Percentiles rank a stretch among this genome's conserved stretches.
Conservation (phyloP, 2,113 vertebrate genomes). For the Procavia capensis region DNA sequence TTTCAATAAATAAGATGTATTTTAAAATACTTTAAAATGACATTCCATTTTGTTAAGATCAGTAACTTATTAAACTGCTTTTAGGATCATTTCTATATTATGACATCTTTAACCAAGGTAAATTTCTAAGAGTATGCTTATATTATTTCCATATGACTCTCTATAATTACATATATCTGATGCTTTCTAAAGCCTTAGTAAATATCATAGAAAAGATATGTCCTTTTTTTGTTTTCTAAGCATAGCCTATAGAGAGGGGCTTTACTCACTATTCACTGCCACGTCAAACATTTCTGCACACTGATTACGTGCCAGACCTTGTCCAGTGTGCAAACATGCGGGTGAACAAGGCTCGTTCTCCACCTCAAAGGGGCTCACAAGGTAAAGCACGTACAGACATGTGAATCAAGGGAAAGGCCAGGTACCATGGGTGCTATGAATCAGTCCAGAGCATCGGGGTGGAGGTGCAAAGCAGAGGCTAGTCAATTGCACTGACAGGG, state of each 20-base stretch:
- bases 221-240: neutral
- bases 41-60: constrained; percentile 64
- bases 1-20: constrained; percentile 54
- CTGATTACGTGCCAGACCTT: neutral
- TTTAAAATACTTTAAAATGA: constrained; percentile 55
- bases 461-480: neutral
- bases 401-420: neutral
- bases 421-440: neutral
- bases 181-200: constrained; percentile 26
- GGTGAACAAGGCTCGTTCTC: neutral
- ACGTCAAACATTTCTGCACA: neutral
- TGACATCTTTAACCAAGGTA: constrained; percentile 60
- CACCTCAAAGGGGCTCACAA: neutral
- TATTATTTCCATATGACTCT: constrained; percentile 63
- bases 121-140: constrained; percentile 51
- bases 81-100: constrained; percentile 56
- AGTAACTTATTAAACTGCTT: constrained; percentile 53
- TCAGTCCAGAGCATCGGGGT: neutral
- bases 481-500: neutral
- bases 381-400: neutral
- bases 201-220: neutral
- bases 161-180: neutral
- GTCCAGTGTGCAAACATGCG: neutral
- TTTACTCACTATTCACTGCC: neutral
- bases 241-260: neutral